These are phyloP conservation scores for Zelleria hepariella DNA, from an alignment of 2,888 invertebrate species.

Conservation along the genomic window DNA sequence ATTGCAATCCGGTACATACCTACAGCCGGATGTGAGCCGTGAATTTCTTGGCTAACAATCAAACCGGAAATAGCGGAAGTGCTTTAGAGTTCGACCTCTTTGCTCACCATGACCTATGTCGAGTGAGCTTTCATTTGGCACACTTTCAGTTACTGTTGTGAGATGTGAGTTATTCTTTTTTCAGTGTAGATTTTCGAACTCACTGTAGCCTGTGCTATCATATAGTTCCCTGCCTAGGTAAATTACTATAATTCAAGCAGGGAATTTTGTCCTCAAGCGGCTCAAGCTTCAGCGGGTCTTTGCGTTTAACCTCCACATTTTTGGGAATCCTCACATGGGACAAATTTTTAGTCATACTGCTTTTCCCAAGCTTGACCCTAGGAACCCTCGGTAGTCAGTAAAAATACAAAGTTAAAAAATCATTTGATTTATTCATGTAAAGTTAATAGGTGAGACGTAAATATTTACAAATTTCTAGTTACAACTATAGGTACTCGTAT, in stretches of 20 bases:
- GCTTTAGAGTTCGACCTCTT: not conserved
- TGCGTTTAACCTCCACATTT: too few relatives aligned
- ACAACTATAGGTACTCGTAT: too few relatives aligned
- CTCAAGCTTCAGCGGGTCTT: too few relatives aligned
- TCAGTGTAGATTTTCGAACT: not conserved
- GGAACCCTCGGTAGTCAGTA: too few relatives aligned
- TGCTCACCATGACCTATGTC: not conserved
- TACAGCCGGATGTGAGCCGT: not conserved
- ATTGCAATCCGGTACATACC: conserved; percentile 6
- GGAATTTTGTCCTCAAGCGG: too few relatives aligned
- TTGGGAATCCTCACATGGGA: too few relatives aligned
- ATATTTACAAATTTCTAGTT: not conserved
- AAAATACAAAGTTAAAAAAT: not conserved
- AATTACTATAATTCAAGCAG: too few relatives aligned
- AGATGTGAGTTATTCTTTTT: not conserved
- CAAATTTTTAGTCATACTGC: too few relatives aligned
- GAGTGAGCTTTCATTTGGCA: not conserved
- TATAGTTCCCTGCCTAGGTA: too few relatives aligned
- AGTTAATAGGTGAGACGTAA: not conserved
- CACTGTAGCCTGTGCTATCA: too few relatives aligned
- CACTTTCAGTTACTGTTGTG: not conserved
- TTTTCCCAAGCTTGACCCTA: too few relatives aligned
- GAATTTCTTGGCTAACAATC: not conserved
- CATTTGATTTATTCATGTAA: not conserved
- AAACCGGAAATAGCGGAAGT: not conserved